Conservation (phyloP, 2,888 invertebrate genomes). For the Euclidia mi region DNA sequence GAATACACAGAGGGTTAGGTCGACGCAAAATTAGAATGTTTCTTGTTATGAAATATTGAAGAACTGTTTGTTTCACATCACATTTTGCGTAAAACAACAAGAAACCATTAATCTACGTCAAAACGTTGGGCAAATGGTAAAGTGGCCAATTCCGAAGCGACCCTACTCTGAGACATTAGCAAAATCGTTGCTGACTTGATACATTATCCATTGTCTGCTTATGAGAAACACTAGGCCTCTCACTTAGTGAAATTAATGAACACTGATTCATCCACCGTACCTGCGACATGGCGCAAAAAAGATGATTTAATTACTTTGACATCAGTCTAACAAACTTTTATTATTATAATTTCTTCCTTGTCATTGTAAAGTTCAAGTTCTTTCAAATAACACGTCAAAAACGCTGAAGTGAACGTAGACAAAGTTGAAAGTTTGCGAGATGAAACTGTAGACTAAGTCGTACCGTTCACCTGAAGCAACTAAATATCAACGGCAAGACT, state of each 20-base stretch:
- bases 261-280: conserved; percentile 11
- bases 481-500: conserved; percentile 66
- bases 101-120: conserved; percentile 79
- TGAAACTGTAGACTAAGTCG: conserved; percentile 35
- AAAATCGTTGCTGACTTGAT: conserved; percentile 76
- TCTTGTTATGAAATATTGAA: conserved; percentile 23
- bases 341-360: conserved; percentile 31
- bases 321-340: conserved; percentile 34
- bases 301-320: conserved; percentile 33
- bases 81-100: conserved; percentile 66
- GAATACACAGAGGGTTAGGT: background rate
- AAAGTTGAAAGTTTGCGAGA: conserved; percentile 31
- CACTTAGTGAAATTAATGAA: conserved; percentile 43
- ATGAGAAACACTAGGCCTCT: conserved; percentile 47
- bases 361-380: conserved; percentile 38
- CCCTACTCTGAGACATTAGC: conserved; percentile 78
- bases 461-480: conserved; percentile 50
- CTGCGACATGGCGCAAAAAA: conserved; percentile 21
- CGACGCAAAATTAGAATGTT: conserved; percentile 7
- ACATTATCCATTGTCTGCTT: conserved; percentile 69
- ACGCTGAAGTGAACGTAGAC: conserved; percentile 27
- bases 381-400: conserved; percentile 45
- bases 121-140: conserved; percentile 67
- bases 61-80: conserved; percentile 61
- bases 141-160: conserved; percentile 67